A percentile compares a stretch with the other conserved stretches of the same genome.
phyloP scores from a whole-genome alignment of 1,140 invertebrate genomes.

The Cotesia typhae region DNA sequence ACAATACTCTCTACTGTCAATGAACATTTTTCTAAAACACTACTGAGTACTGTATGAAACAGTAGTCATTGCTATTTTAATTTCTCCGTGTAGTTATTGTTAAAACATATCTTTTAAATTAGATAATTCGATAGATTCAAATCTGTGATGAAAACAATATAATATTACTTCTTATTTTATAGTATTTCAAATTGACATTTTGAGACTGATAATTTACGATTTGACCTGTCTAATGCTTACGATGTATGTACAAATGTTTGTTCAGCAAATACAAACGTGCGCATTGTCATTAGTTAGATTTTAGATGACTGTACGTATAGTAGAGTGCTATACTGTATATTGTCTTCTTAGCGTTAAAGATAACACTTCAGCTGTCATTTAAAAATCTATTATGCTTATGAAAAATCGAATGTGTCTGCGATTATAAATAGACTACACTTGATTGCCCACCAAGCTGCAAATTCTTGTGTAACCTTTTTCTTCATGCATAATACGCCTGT shows the following conservation, averaged over 20 bases:
- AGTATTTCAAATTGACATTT: not conserved
- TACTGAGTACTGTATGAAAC: too few species aligned
- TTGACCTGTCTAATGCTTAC: constrained; percentile 35
- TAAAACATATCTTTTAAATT: too few species aligned
- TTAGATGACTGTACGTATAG: not conserved
- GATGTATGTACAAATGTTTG: constrained; percentile 37
- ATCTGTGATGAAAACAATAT: not conserved
- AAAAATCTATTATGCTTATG: not conserved
- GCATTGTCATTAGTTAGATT: constrained; percentile 30
- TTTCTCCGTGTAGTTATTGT: too few species aligned
- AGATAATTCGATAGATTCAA: too few species aligned
- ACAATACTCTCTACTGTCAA: too few species aligned
- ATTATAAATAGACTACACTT: not conserved
- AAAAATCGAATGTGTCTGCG: not conserved
- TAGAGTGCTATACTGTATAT: not conserved
- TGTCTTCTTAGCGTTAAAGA: not conserved
- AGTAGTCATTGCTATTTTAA: too few species aligned
- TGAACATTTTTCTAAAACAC: too few species aligned
- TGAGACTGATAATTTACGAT: not conserved
- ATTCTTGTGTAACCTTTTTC: constrained; percentile 1
- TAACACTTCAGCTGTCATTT: not conserved
- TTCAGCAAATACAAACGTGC: constrained; percentile 35
- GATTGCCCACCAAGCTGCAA: not conserved
- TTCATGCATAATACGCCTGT: not conserved
- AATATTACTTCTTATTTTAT: not conserved